Base-by-base conservation (phyloP, 2,113 vertebrate genomes). In the Ailuropoda melanoleuca region DNA sequence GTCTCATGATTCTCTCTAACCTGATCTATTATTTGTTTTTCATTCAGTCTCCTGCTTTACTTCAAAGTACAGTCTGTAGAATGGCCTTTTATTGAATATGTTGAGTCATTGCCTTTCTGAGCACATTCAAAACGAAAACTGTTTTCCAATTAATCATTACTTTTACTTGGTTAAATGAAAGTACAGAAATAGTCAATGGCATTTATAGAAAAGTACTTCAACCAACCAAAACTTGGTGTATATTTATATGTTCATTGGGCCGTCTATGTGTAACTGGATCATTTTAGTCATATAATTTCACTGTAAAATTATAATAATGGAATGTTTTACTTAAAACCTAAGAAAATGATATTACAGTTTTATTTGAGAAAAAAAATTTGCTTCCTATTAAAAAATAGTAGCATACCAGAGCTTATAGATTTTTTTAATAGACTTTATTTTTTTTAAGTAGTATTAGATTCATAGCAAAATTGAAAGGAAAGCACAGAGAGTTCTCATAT, bases 61-160 rank as follows among this genome's bases (percentile, higher is more conserved):
- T 95, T 81, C 60, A 90, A 93, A 74, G n/a, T 24, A 82, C 8
- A 80, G 60, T 37, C 15, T 83, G 31, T 50, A 81, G 68, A 95
- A 72, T 89, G 66, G 39, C 43, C n/a, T 96, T 95, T 82, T 78
- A 87, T 56, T 87, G 64, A 82, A 60, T 81, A 66, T 78, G 75
- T 81, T 55, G 11, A 85, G 15, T 80, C 60, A 85, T 48, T 90
- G 48, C 56, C 78, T 88, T 95, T 60, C 86, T 70, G 34, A 97
- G 55, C 23, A 68, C 39, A 55, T 55, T 19, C 8, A 72, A 24
- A 90, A 90, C 34, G 92, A 68, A 95, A 92, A 90, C 55, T 86
- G 31, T 96, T 92, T 97, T 92, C 56, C n/a, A 89, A 60, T 72
- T 87, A 95, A 92, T 92, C 46, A 68, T 95, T 96, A 66, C 39